phyloP scores from a whole-genome alignment of 2,797 vertebrate species.

The Lophius americanus region DNA sequence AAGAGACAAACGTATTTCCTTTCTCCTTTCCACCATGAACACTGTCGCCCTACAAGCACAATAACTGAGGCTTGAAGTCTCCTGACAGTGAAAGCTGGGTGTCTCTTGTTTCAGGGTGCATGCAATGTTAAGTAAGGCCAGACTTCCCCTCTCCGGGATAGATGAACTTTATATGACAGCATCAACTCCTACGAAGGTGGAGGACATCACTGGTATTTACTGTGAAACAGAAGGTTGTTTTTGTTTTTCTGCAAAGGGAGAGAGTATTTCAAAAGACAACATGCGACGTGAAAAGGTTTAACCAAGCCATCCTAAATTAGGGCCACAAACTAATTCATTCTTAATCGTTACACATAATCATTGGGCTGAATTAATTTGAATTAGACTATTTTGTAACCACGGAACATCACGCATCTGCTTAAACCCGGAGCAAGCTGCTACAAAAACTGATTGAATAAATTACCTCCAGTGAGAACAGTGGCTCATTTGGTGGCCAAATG shows the following conservation, averaged over 20 bases:
- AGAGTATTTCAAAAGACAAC: background rate
- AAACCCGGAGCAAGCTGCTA: slow-evolving; percentile 18
- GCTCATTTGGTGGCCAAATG: slow-evolving; percentile 35
- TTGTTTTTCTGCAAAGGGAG: slow-evolving; percentile 11
- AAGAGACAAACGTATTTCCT: slow-evolving; percentile 24
- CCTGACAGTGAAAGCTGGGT: slow-evolving; percentile 37
- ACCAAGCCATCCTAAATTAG: slow-evolving; percentile 22
- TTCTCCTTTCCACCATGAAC: slow-evolving; percentile 5
- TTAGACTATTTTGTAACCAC: slow-evolving; percentile 37
- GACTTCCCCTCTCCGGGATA: slow-evolving; percentile 3
- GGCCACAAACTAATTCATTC: slow-evolving; percentile 11
- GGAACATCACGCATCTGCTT: slow-evolving; percentile 19
- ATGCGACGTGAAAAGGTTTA: slow-evolving; percentile 6
- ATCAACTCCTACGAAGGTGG: background rate
- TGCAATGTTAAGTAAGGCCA: slow-evolving; percentile 28
- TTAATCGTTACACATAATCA: slow-evolving; percentile 20
- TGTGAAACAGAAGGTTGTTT: background rate
- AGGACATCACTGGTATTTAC: background rate
- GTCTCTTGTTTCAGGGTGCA: slow-evolving; percentile 23
- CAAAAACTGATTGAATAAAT: slow-evolving; percentile 40
- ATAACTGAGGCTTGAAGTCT: slow-evolving; percentile 41
- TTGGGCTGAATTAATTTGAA: slow-evolving; percentile 43
- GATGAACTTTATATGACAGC: slow-evolving; percentile 4
- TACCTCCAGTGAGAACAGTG: slow-evolving; percentile 12
- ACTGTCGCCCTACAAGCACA: slow-evolving; percentile 32